Conservation (phyloP, 1,140 invertebrate genomes). For the Drosophila yakuba region DNA sequence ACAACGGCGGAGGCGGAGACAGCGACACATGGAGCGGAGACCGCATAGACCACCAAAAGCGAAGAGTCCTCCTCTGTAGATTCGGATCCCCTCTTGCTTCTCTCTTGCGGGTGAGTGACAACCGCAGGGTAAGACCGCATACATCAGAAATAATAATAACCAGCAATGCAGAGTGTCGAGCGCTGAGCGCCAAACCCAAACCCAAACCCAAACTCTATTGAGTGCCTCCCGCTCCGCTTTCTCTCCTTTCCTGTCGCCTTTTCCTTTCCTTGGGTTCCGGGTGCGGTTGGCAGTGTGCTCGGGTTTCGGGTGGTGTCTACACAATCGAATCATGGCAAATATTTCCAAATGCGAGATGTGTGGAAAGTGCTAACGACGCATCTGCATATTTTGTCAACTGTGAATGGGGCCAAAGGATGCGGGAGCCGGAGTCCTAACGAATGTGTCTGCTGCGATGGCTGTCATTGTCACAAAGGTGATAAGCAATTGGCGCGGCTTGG, state of each 20-base stretch:
- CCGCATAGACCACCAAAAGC: slow-evolving; percentile 50
- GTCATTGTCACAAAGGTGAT: slow-evolving; percentile 71
- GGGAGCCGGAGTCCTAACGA: slow-evolving; percentile 33
- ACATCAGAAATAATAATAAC: slow-evolving; percentile 83
- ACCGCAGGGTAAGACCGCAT: slow-evolving; percentile 81
- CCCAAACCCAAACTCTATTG: slow-evolving; percentile 65
- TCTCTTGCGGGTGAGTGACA: slow-evolving; percentile 61
- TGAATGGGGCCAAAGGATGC: slow-evolving; percentile 35
- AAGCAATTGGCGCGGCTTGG: slow-evolving; percentile 56
- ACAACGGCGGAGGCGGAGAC: slow-evolving; percentile 20
- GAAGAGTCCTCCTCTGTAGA: slow-evolving; percentile 5
- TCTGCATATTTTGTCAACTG: slow-evolving; percentile 79
- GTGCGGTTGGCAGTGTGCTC: slow-evolving; percentile 18
- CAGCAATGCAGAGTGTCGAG: slow-evolving; percentile 36
- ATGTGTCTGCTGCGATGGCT: slow-evolving; percentile 51
- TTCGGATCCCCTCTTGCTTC: not conserved
- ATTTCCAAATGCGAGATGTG: slow-evolving; percentile 52
- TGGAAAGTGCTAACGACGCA: slow-evolving; percentile 64
- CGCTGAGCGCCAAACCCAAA: slow-evolving; percentile 46
- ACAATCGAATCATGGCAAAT: slow-evolving; percentile 82
- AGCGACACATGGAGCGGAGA: slow-evolving; percentile 44
- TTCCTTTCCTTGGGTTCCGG: slow-evolving; percentile 7
- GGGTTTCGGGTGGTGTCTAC: slow-evolving; percentile 30
- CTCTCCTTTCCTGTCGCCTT: not conserved
- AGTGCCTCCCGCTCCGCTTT: slow-evolving; percentile 17